These are phyloP conservation scores for Bombus confusus DNA, from an alignment of 1,140 invertebrate species.

Conservation along the genomic window DNA sequence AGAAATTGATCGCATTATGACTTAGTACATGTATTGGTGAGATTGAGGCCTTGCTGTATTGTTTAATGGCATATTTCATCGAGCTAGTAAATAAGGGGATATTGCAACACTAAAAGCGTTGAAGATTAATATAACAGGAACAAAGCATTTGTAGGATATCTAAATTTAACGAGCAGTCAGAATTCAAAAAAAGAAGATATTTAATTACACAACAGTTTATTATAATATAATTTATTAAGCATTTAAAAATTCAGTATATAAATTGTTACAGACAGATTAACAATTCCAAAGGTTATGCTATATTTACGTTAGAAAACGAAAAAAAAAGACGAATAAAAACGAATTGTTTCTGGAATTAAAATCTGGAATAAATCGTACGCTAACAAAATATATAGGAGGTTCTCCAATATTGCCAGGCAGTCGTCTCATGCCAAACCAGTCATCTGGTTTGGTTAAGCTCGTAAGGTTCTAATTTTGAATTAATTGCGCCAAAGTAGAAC, in stretches of 20 bases:
- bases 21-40: neutral
- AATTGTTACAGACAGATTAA: neutral
- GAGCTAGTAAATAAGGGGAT: neutral
- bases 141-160: neutral
- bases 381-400: neutral
- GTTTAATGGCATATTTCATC: neutral
- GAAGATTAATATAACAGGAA: neutral
- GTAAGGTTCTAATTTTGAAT: neutral
- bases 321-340: too few relatives aligned
- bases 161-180: neutral
- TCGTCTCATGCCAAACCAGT: too few relatives aligned
- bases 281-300: too few relatives aligned
- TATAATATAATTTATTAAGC: neutral
- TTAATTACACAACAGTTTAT: neutral
- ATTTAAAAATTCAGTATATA: neutral
- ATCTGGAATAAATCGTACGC: too few relatives aligned
- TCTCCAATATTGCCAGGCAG: neutral
- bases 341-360: too few relatives aligned
- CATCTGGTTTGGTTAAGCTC: neutral
- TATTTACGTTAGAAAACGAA: too few relatives aligned
- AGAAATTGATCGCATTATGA: neutral
- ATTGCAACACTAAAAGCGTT: neutral
- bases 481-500: slow-evolving; percentile 18
- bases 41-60: neutral
- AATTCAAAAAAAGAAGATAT: neutral